Evolutionary conservation across 1,140 invertebrate genomes (phyloP), one percentile per base, ranked within the genome.

Genomic region (Papilio aristodemus): DNA sequence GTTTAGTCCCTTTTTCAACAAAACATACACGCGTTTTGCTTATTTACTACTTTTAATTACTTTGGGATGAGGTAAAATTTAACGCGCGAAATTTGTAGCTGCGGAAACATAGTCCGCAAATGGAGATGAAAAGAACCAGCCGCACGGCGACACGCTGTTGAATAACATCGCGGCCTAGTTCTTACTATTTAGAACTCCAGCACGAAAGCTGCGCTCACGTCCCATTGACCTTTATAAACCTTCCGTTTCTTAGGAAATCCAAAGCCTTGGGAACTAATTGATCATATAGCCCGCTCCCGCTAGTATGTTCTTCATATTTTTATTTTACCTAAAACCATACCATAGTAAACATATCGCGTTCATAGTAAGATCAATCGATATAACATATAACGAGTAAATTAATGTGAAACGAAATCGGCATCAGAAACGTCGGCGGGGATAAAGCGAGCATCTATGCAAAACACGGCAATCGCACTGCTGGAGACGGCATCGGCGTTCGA

Each of bases 371-470:
- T 54, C 6, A 43, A 67, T 54, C 46, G 38, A 62, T 43, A 39
- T 14, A 1, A 37, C n/a, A 67, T 59, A 60, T 66, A 63, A 70
- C 50, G 71, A 72, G 36, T 69, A 54, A 70, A 68, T 71, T 62
- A 39, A 77, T 54, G 36, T 68, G 70, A 69, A 69, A 60, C 62
- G 68, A 54, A 71, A 76, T 80, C 79, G 78, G 73, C 72, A 71
- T 86, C 76, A 72, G 76, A 78, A 73, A 71, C 73, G 70, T 68
- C 72, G 58, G 79, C 74, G 80, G 77, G 71, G 63, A 74, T 79
- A 82, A 75, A 85, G 58, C 67, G 70, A 70, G 80, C 80, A 84
- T 88, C 89, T 91, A 91, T 91, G 87, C 89, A 90, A 91, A 90
- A 89, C 79, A 85, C 89, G 86, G 87, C 89, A 77, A 90, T 91